Base-by-base conservation (phyloP, 2,888 invertebrate genomes). In the Dromius quadrimaculatus region DNA sequence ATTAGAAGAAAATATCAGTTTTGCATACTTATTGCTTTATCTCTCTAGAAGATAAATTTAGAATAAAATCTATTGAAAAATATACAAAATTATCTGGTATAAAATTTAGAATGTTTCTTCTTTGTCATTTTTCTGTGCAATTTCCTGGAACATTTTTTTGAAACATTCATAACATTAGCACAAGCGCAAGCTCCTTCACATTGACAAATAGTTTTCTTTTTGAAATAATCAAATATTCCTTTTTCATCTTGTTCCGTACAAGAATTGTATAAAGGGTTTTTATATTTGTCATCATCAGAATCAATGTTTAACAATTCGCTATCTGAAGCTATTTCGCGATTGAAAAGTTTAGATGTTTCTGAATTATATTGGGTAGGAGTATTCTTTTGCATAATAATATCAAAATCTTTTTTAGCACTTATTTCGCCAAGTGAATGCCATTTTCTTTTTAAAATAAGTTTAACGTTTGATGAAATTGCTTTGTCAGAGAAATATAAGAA, bases 121-220 rank as follows among this genome's bases (percentile, higher is more conserved):
- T 36, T 34, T 4, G 20, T 20, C 1, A 22, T 9, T 50, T 50
- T 65, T 65, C 20, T 50, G 11, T 65, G 47, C n/a, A 47, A 47
- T 11, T 65, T 65, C 2, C 50, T 47, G 32, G 47, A 32, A 50
- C 50, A 47, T 32, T 20, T 65, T 47, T 50, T 47, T 8, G 22
- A 62, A 13, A 41, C 41, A 23, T n/a, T 61, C 17, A 22, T n/a
- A 13, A 54, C 5, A n/a, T 11, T 54, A 11, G 50, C 50, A 54
- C 50, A 54, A 23, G 28, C 20, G 59, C 71, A 72, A 15, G 71
- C 72, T 1, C 66, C 71, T 38, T 66, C 63, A 45, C 72, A 72
- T 20, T 68, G 57, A n/a, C 72, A 72, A 41, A 15, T 54, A 11
- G 62, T 20, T 36, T 63, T 59, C 15, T 43, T 59, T 43, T 72